Percentiles rank a stretch among this genome's conserved stretches.
Conservation (phyloP, 2,113 vertebrate genomes). For the Ursus arctos region DNA sequence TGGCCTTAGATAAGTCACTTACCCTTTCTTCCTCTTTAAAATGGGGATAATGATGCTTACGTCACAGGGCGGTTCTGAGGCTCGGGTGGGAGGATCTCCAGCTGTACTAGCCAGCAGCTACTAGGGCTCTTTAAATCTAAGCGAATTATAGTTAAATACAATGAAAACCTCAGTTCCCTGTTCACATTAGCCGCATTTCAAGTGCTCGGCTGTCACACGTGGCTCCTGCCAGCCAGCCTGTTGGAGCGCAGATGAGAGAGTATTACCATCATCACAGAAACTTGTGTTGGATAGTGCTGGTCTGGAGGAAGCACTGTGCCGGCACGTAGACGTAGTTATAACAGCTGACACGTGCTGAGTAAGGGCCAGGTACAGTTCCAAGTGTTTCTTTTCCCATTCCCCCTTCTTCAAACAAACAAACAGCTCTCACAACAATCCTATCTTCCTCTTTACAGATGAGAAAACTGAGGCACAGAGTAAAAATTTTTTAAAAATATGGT, state of each 20-base stretch:
- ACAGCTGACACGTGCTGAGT: not conserved
- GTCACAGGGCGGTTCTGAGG: not conserved
- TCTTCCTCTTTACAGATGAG: conserved; percentile 36
- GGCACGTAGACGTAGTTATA: accelerated
- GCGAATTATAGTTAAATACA: not conserved
- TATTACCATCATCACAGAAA: not conserved
- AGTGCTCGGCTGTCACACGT: not conserved
- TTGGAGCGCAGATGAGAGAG: not conserved
- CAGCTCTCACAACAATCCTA: not conserved
- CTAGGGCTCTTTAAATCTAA: not conserved
- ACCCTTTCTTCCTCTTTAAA: conserved; percentile 1
- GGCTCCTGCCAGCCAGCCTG: not conserved
- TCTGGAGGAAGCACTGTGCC: not conserved
- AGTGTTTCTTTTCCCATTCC: not conserved
- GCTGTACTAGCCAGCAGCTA: not conserved
- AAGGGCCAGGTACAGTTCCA: not conserved
- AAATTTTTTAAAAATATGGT: not conserved
- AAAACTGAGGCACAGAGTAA: conserved; percentile 14
- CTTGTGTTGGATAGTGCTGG: not conserved
- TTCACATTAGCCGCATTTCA: not conserved
- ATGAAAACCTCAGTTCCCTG: not conserved
- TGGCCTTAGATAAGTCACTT: not conserved
- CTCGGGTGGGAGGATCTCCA: not conserved
- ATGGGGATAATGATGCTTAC: not conserved
- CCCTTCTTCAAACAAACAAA: not conserved